Conservation (phyloP, 2,113 vertebrate genomes). For the Bufo gargarizans region DNA sequence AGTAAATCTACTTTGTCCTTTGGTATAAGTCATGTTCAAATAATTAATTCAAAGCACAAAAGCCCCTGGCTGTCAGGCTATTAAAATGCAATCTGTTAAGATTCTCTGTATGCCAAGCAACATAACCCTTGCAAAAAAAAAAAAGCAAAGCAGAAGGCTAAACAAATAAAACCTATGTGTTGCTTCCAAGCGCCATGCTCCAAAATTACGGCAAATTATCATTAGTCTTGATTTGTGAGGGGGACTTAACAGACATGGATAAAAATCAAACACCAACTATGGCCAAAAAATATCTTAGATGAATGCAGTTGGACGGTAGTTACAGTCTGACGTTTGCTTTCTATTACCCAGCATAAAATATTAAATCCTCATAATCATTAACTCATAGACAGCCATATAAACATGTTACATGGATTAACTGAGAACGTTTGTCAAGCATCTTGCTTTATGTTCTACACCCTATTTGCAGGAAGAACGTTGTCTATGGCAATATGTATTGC, state of each 20-base stretch:
- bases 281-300: background rate
- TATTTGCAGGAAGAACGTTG: background rate
- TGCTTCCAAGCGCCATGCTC: slow-evolving; percentile 38
- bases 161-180: slow-evolving; percentile 20
- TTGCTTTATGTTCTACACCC: background rate
- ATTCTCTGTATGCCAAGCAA: slow-evolving; percentile 54
- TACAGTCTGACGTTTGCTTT: background rate
- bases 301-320: background rate
- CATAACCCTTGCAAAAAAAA: slow-evolving; percentile 55
- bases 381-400: slow-evolving; percentile 24
- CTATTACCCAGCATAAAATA: background rate
- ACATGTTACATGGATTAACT: slow-evolving; percentile 27
- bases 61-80: slow-evolving; percentile 49
- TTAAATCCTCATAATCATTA: slow-evolving; percentile 29
- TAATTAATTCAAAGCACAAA: slow-evolving; percentile 55
- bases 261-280: background rate
- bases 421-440: background rate
- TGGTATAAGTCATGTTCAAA: slow-evolving; percentile 49
- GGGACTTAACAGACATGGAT: background rate
- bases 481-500: background rate
- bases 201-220: slow-evolving; percentile 24
- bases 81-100: slow-evolving; percentile 54
- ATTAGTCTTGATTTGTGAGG: slow-evolving; percentile 30
- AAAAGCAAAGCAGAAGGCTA: slow-evolving; percentile 56
- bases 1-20: slow-evolving; percentile 45